Percentiles rank a stretch among this genome's conserved stretches.
These are phyloP conservation scores for Tubulanus polymorphus DNA, from an alignment of 2,888 invertebrate species.

Conservation along the genomic window DNA sequence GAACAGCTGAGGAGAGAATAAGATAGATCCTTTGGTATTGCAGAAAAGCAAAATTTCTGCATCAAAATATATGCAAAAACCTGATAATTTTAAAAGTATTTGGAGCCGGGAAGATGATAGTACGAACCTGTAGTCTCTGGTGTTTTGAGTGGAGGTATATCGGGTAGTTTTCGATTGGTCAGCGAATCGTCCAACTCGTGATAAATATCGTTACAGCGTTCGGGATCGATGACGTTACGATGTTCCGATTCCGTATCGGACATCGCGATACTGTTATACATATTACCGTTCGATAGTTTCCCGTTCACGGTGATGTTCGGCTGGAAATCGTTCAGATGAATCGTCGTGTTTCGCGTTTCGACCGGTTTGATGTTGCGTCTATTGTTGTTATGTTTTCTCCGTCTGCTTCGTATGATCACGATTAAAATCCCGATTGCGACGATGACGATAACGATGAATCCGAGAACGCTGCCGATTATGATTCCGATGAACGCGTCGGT, in stretches of 20 bases:
- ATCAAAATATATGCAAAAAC: too few relatives aligned
- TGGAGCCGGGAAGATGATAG: too few relatives aligned
- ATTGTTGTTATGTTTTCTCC: slow-evolving; percentile 41
- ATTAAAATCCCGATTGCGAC: slow-evolving; percentile 70
- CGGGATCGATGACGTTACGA: too few relatives aligned
- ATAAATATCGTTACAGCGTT: slow-evolving; percentile 26
- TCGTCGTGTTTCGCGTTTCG: slow-evolving; percentile 55
- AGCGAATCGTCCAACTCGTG: slow-evolving; percentile 11
- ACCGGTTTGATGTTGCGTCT: slow-evolving; percentile 36
- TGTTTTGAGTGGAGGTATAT: slow-evolving; percentile 30
- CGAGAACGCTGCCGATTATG: slow-evolving; percentile 60
- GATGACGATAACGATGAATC: slow-evolving; percentile 64
- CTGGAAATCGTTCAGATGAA: slow-evolving; percentile 63
- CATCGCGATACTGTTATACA: slow-evolving; percentile 52
- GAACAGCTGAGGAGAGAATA: too few relatives aligned
- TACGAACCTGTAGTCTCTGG: slow-evolving; percentile 28
- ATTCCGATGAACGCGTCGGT: slow-evolving; percentile 37
- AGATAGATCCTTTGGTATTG: too few relatives aligned
- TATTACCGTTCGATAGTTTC: slow-evolving; percentile 50
- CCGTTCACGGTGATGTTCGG: slow-evolving; percentile 30
- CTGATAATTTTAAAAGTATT: too few relatives aligned
- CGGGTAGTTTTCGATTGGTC: slow-evolving; percentile 47
- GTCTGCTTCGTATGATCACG: slow-evolving; percentile 53
- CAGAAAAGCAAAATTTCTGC: too few relatives aligned
- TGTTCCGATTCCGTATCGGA: slow-evolving; percentile 50